phyloP scores from a whole-genome alignment of 2,888 invertebrate genomes.

The Leucania comma region DNA sequence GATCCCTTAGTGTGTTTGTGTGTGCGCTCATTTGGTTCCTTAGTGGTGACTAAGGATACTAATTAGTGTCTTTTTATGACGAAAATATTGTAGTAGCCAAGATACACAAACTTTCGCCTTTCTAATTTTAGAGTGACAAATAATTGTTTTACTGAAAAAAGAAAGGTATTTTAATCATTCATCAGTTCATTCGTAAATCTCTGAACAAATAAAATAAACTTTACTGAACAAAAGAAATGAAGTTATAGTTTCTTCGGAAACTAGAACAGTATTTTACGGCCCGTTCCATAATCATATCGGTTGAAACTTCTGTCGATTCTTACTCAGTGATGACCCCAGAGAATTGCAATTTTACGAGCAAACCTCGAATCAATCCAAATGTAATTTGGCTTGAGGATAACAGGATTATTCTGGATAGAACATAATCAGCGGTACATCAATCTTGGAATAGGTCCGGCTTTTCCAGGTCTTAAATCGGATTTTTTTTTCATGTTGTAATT shows the following conservation, averaged over 20 bases:
- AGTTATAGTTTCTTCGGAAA: conserved; percentile 6
- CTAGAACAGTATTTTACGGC: neutral
- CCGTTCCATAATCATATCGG: neutral
- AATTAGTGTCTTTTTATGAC: no score
- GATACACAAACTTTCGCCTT: no score
- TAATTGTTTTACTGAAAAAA: no score
- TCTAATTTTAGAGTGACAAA: no score
- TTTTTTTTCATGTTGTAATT: conserved; percentile 1
- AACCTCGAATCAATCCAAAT: conserved; percentile 50
- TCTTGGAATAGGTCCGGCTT: conserved; percentile 21
- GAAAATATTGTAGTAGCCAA: no score
- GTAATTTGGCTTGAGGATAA: conserved; percentile 54
- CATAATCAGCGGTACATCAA: conserved; percentile 47
- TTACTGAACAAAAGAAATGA: neutral
- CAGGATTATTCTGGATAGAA: conserved; percentile 44
- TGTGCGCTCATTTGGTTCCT: no score
- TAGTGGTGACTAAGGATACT: no score
- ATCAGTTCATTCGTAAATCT: neutral
- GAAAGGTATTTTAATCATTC: neutral
- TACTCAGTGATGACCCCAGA: conserved; percentile 32
- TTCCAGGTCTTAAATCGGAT: conserved; percentile 4
- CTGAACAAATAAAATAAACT: neutral
- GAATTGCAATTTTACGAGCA: conserved; percentile 54
- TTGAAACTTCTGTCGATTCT: conserved; percentile 36
- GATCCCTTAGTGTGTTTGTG: no score